Evolutionary conservation across 2,888 invertebrate genomes (phyloP).

Genomic region (Aphidoletes aphidimyza): DNA sequence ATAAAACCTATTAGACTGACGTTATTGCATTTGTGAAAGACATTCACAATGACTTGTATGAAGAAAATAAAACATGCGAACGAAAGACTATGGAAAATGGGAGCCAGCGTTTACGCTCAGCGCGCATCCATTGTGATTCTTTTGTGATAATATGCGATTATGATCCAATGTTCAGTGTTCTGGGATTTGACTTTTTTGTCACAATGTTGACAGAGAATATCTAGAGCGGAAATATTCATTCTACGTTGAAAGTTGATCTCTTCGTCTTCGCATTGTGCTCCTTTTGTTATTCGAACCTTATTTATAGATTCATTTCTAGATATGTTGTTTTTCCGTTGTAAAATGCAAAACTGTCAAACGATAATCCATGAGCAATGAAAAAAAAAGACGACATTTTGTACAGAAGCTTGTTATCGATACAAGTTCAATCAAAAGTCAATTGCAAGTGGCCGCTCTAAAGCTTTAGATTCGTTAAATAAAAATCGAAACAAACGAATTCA

Average conservation of each 20-base stretch:
- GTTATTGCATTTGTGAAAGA: not conserved
- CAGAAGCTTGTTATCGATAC: conserved; percentile 11
- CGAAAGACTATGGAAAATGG: not conserved
- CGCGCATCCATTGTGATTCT: not conserved
- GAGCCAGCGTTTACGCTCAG: too few relatives aligned
- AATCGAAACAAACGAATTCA: not conserved
- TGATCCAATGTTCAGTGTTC: not conserved
- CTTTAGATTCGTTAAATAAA: not conserved
- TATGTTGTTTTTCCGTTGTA: not conserved
- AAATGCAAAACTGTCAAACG: not conserved
- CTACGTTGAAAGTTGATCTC: not conserved
- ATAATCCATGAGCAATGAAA: not conserved
- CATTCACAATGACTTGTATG: not conserved
- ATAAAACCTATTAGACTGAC: not conserved
- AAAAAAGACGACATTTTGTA: not conserved
- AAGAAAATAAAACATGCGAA: too few relatives aligned
- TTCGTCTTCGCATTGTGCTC: not conserved
- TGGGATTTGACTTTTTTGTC: conserved; percentile 36
- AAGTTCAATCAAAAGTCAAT: not conserved
- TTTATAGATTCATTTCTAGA: not conserved
- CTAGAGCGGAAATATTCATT: conserved; percentile 21
- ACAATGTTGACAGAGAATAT: not conserved
- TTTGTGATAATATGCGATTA: conserved; percentile 42
- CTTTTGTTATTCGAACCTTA: not conserved
- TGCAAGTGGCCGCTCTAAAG: too few relatives aligned